A percentile compares a stretch with the other conserved stretches of the same genome.
Conservation (phyloP, 1,140 invertebrate genomes). For the Camponotus floridanus region DNA sequence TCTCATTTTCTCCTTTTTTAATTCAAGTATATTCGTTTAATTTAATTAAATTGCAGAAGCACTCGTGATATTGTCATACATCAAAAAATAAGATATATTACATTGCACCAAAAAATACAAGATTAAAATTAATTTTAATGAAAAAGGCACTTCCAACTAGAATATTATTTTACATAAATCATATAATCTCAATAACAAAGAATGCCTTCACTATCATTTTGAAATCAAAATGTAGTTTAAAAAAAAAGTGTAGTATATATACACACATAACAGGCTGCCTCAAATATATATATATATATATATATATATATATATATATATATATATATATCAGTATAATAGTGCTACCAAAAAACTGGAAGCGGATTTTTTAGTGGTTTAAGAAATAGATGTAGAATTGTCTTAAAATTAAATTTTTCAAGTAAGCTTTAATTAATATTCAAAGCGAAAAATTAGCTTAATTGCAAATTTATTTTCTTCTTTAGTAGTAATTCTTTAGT, state of each 20-base stretch:
- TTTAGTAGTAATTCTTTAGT: not conserved
- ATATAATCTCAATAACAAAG: not conserved
- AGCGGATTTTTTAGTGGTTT: not conserved
- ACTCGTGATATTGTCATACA: constrained; percentile 9
- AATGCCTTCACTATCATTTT: not conserved
- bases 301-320: constrained; percentile 13
- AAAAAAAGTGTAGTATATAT: not conserved
- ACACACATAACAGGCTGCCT: constrained; percentile 26
- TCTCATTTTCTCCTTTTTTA: not conserved
- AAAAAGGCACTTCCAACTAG: constrained; percentile 51
- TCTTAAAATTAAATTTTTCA: not conserved
- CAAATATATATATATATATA: constrained; percentile 9
- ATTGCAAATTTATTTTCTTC: constrained; percentile 1
- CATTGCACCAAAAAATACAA: constrained; percentile 9
- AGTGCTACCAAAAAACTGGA: not conserved
- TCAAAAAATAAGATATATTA: not conserved
- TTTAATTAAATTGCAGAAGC: constrained; percentile 32
- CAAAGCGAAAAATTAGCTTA: not conserved
- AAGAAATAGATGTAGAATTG: not conserved
- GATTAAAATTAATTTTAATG: constrained; percentile 19
- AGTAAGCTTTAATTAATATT: not conserved
- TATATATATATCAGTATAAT: not conserved
- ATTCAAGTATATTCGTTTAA: not conserved
- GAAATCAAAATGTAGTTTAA: not conserved
- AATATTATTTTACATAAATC: constrained; percentile 24